Percentiles rank a stretch among this genome's conserved stretches.
phyloP scores from a whole-genome alignment of 2,888 invertebrate genomes.

The Belgica antarctica region DNA sequence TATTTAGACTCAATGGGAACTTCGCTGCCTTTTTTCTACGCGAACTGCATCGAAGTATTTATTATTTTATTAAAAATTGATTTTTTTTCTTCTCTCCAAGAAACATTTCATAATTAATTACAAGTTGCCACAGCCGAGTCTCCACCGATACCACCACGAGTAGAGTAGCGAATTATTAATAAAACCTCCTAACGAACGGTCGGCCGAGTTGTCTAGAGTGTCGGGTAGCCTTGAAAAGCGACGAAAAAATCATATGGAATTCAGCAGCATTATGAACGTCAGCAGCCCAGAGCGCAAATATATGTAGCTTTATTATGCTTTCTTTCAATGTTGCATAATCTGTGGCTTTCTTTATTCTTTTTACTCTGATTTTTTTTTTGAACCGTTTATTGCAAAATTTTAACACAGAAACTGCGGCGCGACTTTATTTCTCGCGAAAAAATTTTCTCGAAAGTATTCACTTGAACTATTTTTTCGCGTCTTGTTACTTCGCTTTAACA shows the following conservation, averaged over 20 bases:
- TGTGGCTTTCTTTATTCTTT: slow-evolving; percentile 12
- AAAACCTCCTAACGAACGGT: slow-evolving; percentile 30
- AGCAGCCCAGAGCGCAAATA: not conserved
- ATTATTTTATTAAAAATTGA: slow-evolving; percentile 25
- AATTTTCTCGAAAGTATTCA: slow-evolving; percentile 25
- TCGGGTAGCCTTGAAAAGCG: slow-evolving; percentile 42
- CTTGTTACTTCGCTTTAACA: not conserved
- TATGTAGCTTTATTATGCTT: slow-evolving; percentile 39
- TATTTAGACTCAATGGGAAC: not conserved
- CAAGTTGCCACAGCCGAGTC: slow-evolving; percentile 20
- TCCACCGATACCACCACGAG: slow-evolving; percentile 38
- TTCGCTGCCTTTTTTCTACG: not conserved
- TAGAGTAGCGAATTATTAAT: not conserved
- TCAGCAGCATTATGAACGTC: slow-evolving; percentile 20
- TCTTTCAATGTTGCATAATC: slow-evolving; percentile 40
- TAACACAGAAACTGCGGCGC: not conserved
- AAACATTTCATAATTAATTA: slow-evolving; percentile 43
- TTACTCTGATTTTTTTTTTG: not conserved
- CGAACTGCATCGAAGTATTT: slow-evolving; percentile 16
- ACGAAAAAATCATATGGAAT: slow-evolving; percentile 42
- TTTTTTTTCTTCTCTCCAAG: slow-evolving; percentile 11
- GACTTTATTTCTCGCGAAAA: slow-evolving; percentile 3
- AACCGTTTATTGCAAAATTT: not conserved
- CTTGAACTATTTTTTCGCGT: slow-evolving; percentile 34
- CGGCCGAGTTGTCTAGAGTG: no score